phyloP scores from a whole-genome alignment of 1,140 invertebrate species.

The Bombus sibiricus region DNA sequence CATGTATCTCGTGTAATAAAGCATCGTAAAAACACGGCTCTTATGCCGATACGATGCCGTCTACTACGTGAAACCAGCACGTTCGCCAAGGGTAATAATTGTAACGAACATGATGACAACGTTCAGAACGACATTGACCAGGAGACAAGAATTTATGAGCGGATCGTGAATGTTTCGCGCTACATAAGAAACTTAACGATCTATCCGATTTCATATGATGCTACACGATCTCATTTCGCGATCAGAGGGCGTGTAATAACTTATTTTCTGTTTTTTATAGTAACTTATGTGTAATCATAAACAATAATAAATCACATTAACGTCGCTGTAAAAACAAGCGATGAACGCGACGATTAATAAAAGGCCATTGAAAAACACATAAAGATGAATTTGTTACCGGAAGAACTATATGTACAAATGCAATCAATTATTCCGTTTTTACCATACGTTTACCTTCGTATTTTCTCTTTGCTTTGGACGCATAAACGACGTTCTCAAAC shows the following conservation, averaged over 20 bases:
- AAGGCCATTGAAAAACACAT: neutral
- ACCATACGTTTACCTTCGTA: no score
- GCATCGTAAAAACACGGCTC: neutral
- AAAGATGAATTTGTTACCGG: neutral
- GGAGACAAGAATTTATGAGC: conserved; percentile 2
- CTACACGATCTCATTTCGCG: neutral
- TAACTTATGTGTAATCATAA: neutral
- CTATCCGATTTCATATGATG: neutral
- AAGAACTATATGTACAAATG: neutral
- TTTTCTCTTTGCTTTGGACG: neutral
- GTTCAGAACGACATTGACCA: neutral
- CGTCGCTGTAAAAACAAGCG: neutral
- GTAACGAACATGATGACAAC: neutral
- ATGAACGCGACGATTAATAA: neutral
- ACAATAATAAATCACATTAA: neutral
- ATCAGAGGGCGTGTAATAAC: neutral
- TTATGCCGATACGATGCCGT: no score
- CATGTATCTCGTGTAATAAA: conserved; percentile 16
- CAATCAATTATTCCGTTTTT: neutral
- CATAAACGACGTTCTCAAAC: neutral
- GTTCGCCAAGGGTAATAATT: neutral
- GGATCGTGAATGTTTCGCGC: neutral
- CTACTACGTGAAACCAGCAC: neutral
- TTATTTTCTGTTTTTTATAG: neutral
- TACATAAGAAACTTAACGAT: neutral